These are phyloP conservation scores for Ruditapes philippinarum DNA, from an alignment of 1,140 invertebrate species.

Conservation along the genomic window DNA sequence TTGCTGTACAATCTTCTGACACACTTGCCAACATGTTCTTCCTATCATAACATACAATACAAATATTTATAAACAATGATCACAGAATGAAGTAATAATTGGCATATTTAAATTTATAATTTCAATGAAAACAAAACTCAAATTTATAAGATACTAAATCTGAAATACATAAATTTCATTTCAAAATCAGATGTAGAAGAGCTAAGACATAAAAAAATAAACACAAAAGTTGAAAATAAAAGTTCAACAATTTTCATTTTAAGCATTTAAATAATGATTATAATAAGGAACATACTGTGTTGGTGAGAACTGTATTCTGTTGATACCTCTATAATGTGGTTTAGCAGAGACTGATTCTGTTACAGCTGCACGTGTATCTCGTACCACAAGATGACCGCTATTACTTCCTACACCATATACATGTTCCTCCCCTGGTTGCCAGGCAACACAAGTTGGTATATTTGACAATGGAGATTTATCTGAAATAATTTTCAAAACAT, in stretches of 20 bases:
- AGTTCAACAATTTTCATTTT: no score
- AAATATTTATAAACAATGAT: no score
- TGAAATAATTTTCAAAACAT: conserved; percentile 22
- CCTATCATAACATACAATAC: no score
- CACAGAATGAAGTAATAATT: no score
- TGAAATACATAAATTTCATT: no score
- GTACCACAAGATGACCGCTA: conserved; percentile 45
- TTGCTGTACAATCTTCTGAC: conserved; percentile 56
- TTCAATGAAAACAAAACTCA: no score
- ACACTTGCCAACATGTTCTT: conserved; percentile 27
- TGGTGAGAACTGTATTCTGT: conserved; percentile 48
- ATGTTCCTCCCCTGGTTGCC: conserved; percentile 58
- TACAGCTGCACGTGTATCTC: conserved; percentile 59
- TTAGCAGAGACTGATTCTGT: conserved; percentile 29
- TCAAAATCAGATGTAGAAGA: no score
- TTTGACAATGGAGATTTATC: conserved; percentile 42
- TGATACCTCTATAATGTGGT: conserved; percentile 42
- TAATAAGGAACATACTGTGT: neutral
- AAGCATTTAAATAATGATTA: no score
- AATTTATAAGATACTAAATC: no score
- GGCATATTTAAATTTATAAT: no score
- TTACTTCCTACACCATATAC: conserved; percentile 48
- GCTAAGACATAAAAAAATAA: no score
- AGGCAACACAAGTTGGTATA: conserved; percentile 61
- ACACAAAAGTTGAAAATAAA: no score